phyloP scores from a whole-genome alignment of 2,113 vertebrate genomes.

The Osmerus eperlanus region DNA sequence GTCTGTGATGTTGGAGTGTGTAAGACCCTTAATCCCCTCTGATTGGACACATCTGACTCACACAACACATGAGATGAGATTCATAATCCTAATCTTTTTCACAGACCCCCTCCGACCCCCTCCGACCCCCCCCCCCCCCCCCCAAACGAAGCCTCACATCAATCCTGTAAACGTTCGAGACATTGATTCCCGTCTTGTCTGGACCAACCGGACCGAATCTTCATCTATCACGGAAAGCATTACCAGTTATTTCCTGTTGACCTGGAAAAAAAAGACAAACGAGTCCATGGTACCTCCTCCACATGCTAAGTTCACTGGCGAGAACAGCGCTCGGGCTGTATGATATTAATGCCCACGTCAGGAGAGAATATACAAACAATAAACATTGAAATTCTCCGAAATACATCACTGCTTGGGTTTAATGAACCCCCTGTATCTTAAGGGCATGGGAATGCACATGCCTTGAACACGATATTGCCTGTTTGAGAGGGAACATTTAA shows the following conservation, averaged over 20 bases:
- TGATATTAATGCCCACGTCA: constrained; percentile 53
- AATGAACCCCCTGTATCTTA: constrained; percentile 59
- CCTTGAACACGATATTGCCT: constrained; percentile 58
- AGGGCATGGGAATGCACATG: constrained; percentile 45
- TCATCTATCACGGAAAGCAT: constrained; percentile 19
- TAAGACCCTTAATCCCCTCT: constrained; percentile 46
- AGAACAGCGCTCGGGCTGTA: constrained; percentile 33
- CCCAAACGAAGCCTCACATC: background rate
- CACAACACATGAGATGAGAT: constrained; percentile 37
- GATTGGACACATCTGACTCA: constrained; percentile 44
- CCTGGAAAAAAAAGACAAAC: constrained; percentile 39
- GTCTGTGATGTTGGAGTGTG: constrained; percentile 35
- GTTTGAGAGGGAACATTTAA: constrained; percentile 56
- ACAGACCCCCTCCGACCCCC: constrained; percentile 31
- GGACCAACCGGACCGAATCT: constrained; percentile 45
- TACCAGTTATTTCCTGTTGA: constrained; percentile 31
- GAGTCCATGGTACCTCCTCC: constrained; percentile 32
- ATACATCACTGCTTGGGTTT: constrained; percentile 60
- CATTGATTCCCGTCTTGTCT: constrained; percentile 19
- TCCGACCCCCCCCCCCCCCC: constrained; percentile 8
- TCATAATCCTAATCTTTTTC: constrained; percentile 36
- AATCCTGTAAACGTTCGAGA: constrained; percentile 10
- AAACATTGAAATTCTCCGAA: constrained; percentile 59
- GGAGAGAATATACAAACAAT: constrained; percentile 39
- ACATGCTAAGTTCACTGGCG: constrained; percentile 27